Conservation (phyloP, 2,888 invertebrate species). For the Galerucella pusilla region DNA sequence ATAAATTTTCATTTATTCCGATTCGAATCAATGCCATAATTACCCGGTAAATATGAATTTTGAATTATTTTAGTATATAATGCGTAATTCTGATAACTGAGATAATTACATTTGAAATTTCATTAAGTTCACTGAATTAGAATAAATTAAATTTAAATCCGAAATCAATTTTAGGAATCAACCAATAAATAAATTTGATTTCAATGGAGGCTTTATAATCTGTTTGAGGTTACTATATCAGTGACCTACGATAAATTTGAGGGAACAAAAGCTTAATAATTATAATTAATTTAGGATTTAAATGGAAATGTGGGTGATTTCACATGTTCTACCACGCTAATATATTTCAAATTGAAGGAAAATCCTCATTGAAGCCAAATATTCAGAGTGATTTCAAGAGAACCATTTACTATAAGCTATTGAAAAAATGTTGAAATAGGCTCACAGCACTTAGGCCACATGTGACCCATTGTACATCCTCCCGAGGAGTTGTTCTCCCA, state of each 20-base stretch:
- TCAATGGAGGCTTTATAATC: constrained; percentile 17
- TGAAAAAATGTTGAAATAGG: too few relatives aligned
- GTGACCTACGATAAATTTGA: constrained; percentile 9
- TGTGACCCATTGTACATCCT: too few relatives aligned
- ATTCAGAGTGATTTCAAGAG: too few relatives aligned
- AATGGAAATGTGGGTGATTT: background rate
- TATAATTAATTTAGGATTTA: constrained; percentile 5
- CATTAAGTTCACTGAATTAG: constrained; percentile 10
- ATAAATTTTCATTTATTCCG: background rate
- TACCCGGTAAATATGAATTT: background rate
- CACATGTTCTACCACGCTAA: too few relatives aligned
- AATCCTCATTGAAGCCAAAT: too few relatives aligned
- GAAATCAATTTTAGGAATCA: constrained; percentile 26
- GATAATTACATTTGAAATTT: constrained; percentile 6
- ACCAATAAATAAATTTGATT: constrained; percentile 28
- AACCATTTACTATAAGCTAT: too few relatives aligned
- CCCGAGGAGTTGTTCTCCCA: too few relatives aligned
- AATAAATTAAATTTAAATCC: constrained; percentile 12
- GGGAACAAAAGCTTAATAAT: constrained; percentile 2
- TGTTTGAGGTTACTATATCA: constrained; percentile 18
- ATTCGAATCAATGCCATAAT: background rate
- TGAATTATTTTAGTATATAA: background rate
- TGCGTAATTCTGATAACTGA: constrained; percentile 5
- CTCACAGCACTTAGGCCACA: too few relatives aligned
- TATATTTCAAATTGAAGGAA: too few relatives aligned